Conservation (phyloP, 2,888 invertebrate genomes). For the Zhengitettix transpicula region DNA sequence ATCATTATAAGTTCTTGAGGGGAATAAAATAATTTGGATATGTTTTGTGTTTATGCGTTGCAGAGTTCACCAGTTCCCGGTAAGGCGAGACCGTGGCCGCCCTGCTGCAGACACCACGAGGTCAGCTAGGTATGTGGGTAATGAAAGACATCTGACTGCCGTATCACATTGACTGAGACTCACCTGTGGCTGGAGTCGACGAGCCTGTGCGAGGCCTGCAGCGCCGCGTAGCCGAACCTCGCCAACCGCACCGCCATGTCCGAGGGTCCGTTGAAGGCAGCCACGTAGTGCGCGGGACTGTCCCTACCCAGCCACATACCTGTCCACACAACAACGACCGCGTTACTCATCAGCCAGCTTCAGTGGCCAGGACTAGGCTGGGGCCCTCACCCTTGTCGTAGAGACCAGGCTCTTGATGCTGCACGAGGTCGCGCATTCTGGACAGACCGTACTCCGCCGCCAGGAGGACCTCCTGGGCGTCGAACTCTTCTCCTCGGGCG, state of each 20-base stretch:
- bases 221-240: slow-evolving; percentile 48
- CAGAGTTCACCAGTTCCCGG: too few species aligned
- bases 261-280: slow-evolving; percentile 52
- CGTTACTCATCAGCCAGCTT: neutral
- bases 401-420: slow-evolving; percentile 37
- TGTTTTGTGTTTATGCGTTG: too few species aligned
- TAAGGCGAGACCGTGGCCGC: too few species aligned
- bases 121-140: too few species aligned
- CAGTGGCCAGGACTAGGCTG: neutral
- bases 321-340: slow-evolving; percentile 20
- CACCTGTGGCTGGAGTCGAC: slow-evolving; percentile 27
- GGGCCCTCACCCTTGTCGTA: slow-evolving; percentile 35
- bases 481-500: too few species aligned
- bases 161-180: too few species aligned
- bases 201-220: slow-evolving; percentile 45
- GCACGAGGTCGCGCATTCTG: slow-evolving; percentile 46
- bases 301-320: slow-evolving; percentile 44
- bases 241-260: slow-evolving; percentile 41
- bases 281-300: slow-evolving; percentile 51
- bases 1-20: too few species aligned
- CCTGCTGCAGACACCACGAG: too few species aligned
- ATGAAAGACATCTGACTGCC: neutral
- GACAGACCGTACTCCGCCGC: slow-evolving; percentile 50
- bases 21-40: too few species aligned
- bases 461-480: slow-evolving; percentile 28